Percentiles rank a stretch among this genome's conserved stretches.
These are phyloP conservation scores for Coptodon bakossiorum DNA, from an alignment of 2,113 vertebrate species.

Conservation along the genomic window DNA sequence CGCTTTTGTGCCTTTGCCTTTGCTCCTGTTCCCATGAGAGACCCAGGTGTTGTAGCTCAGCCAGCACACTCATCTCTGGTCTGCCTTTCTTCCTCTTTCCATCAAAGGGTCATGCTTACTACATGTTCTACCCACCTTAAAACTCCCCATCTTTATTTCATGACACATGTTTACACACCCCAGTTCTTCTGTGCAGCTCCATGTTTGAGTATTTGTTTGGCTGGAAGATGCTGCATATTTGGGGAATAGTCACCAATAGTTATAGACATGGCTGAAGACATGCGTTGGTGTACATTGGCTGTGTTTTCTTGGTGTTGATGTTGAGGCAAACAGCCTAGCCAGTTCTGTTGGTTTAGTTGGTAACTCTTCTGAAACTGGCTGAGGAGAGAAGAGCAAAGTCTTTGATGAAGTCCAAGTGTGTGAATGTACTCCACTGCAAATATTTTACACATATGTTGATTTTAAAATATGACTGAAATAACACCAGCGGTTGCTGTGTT, in stretches of 20 bases:
- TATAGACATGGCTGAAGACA: background rate
- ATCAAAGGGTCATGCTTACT: background rate
- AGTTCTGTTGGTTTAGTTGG: background rate
- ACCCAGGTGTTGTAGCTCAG: background rate
- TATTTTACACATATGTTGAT: background rate
- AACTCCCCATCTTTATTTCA: background rate
- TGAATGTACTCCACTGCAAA: background rate
- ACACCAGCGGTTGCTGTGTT: background rate
- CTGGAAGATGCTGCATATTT: background rate
- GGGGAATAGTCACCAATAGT: background rate
- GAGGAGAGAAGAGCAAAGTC: background rate
- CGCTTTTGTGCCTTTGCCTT: background rate
- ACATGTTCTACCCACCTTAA: background rate
- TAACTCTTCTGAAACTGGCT: background rate
- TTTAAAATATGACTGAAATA: background rate
- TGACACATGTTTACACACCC: background rate
- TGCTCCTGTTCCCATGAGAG: background rate
- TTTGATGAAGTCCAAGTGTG: background rate
- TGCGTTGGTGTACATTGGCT: background rate
- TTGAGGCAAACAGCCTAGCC: background rate
- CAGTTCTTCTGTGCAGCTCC: background rate
- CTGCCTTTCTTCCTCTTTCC: background rate
- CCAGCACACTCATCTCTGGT: background rate
- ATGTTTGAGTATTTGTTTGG: background rate
- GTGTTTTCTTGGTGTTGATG: background rate